A percentile compares a stretch with the other conserved stretches of the same genome.
phyloP scores from a whole-genome alignment of 2,888 invertebrate genomes.

The Cyclophora punctaria region DNA sequence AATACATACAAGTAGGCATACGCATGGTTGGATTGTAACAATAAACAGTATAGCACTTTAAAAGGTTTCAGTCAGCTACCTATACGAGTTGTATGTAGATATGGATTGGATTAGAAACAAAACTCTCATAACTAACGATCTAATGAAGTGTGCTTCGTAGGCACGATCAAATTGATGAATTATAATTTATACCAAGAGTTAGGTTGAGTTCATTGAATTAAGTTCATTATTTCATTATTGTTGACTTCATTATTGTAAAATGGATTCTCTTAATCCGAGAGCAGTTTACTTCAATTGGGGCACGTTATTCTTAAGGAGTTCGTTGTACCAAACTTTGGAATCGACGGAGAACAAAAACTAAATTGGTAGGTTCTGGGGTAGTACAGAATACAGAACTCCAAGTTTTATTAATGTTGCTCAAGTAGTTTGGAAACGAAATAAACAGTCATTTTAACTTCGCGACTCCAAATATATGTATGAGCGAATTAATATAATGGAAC shows the following conservation, averaged over 20 bases:
- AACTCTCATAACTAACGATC: too few relatives aligned
- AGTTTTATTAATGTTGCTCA: background rate
- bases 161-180: too few relatives aligned
- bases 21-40: too few relatives aligned
- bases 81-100: too few relatives aligned
- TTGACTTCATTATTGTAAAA: background rate
- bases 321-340: background rate
- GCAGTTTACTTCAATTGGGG: background rate
- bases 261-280: background rate
- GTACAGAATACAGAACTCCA: background rate
- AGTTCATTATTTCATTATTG: background rate
- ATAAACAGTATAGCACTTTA: too few relatives aligned
- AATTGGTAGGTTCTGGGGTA: background rate
- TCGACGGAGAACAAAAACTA: background rate
- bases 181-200: too few relatives aligned
- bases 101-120: too few relatives aligned
- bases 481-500: too few relatives aligned
- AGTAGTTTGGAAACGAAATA: background rate
- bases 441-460: background rate
- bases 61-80: too few relatives aligned
- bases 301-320: background rate
- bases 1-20: too few relatives aligned
- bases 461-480: too few relatives aligned
- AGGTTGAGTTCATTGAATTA: background rate
- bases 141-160: too few relatives aligned